These are phyloP conservation scores for Drosophila kuntzei DNA, from an alignment of 2,888 invertebrate genomes.

Conservation along the genomic window DNA sequence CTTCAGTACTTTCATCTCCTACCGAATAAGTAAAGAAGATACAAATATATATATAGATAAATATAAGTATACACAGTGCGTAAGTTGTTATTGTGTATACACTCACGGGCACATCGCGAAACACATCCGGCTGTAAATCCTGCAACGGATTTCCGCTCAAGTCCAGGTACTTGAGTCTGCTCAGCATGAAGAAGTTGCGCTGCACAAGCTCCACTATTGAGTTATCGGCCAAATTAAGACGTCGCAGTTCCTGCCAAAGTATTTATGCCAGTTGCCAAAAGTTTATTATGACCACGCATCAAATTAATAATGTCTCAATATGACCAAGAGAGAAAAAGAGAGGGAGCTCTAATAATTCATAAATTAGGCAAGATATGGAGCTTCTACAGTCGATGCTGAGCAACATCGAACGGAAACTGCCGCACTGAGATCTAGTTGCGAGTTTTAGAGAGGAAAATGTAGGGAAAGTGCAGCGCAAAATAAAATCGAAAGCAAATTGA, in stretches of 20 bases:
- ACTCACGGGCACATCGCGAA: conserved; percentile 89
- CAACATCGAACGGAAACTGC: conserved; percentile 51
- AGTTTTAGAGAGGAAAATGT: conserved; percentile 1
- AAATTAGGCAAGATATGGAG: conserved; percentile 52
- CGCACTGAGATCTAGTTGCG: conserved; percentile 28
- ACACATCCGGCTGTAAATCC: conserved; percentile 92
- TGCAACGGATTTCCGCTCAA: conserved; percentile 91
- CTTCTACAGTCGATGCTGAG: background rate
- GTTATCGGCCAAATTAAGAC: conserved; percentile 89
- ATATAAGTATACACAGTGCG: conserved; percentile 31
- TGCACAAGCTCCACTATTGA: conserved; percentile 89
- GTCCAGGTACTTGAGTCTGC: conserved; percentile 90
- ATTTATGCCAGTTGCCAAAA: conserved; percentile 55
- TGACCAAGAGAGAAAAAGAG: conserved; percentile 13
- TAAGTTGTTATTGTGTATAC: conserved; percentile 56
- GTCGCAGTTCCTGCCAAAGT: conserved; percentile 87
- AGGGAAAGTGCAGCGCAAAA: conserved; percentile 42
- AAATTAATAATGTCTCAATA: conserved; percentile 72
- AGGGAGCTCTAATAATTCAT: conserved; percentile 68
- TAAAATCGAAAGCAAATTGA: conserved; percentile 81
- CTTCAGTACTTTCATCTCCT: conserved; percentile 90
- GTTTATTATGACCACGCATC: conserved; percentile 62
- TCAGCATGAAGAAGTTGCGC: conserved; percentile 90
- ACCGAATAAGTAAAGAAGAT: conserved; percentile 63
- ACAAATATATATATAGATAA: background rate